phyloP scores from a whole-genome alignment of 1,140 invertebrate species.

The Zaprionus capensis region DNA sequence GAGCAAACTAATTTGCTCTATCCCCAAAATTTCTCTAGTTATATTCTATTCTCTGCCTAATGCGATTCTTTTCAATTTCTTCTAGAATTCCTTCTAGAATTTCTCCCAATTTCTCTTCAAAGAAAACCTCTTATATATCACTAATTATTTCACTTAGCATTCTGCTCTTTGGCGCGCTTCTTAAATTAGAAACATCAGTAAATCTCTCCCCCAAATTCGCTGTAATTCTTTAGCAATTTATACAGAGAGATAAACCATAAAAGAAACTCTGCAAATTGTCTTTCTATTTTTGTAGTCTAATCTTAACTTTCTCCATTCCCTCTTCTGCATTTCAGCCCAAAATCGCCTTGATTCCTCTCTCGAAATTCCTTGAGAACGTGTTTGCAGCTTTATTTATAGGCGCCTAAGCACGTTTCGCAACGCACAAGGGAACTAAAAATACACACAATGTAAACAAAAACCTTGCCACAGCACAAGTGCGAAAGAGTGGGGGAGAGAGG shows the following conservation, averaged over 20 bases:
- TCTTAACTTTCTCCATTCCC: no score
- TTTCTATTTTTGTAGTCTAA: no score
- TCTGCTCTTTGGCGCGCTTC: neutral
- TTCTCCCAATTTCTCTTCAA: no score
- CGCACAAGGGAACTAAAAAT: constrained; percentile 30
- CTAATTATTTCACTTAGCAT: neutral
- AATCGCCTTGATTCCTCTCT: neutral
- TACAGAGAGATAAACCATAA: no score
- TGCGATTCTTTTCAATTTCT: no score
- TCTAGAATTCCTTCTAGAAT: no score
- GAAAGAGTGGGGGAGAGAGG: constrained; percentile 13
- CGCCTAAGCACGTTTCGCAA: constrained; percentile 42
- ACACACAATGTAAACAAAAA: constrained; percentile 72
- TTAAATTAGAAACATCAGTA: neutral
- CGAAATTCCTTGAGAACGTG: neutral
- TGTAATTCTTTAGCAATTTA: no score
- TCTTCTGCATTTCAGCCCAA: neutral
- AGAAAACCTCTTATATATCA: neutral
- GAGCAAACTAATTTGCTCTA: no score
- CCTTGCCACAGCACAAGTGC: neutral
- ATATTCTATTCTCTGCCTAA: no score
- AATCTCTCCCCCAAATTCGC: neutral
- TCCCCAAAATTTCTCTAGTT: no score
- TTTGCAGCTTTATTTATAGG: constrained; percentile 61
- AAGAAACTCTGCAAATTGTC: no score